Evolutionary conservation across 1,140 invertebrate genomes (phyloP), one percentile per base, ranked within the genome.

Genomic region (Leptonema lineaticorne): DNA sequence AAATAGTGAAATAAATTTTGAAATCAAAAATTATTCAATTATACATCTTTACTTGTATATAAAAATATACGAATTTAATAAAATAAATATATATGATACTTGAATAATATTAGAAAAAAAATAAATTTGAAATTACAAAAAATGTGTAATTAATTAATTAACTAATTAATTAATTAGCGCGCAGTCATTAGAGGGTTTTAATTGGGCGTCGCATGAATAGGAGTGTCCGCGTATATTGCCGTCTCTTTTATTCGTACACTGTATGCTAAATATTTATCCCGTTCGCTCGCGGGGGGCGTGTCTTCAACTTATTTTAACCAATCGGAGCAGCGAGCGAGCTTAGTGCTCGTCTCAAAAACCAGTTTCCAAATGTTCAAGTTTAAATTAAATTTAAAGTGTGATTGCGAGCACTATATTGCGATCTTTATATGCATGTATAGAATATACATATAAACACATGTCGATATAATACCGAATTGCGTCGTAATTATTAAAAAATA

Each of bases 301-400:
- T 79, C 71, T 79, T 16, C 16, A 14, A 22, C 18, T 26, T 75
- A 73, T 75, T 74, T 75, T 76, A 74, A 77, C 81, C 79, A 83
- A 81, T 81, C 77, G 78, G 77, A 69, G 76, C 76, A 74, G 74
- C 75, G 78, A 77, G 77, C 78, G 79, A 78, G 79, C 77, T 81
- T 81, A 80, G 81, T 79, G 79, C 79, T 77, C 76, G 79, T 79
- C 78, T 80, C 80, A 80, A 81, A 81, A 79, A 81, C 81, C 81
- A 79, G 79, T 80, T 79, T 79, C 79, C 80, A 81, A 80, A 78
- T 81, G 78, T 78, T 78, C 76, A 78, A 78, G 77, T 78, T 82
- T 81, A 81, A 82, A 81, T 82, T 81, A 79, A 82, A 81, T 82
- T 78, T 77, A 80, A 75, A 77, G 78, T 81, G 77, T 81, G 81